Conservation (phyloP, 2,888 invertebrate genomes). For the Tetramorium bicarinatum region DNA sequence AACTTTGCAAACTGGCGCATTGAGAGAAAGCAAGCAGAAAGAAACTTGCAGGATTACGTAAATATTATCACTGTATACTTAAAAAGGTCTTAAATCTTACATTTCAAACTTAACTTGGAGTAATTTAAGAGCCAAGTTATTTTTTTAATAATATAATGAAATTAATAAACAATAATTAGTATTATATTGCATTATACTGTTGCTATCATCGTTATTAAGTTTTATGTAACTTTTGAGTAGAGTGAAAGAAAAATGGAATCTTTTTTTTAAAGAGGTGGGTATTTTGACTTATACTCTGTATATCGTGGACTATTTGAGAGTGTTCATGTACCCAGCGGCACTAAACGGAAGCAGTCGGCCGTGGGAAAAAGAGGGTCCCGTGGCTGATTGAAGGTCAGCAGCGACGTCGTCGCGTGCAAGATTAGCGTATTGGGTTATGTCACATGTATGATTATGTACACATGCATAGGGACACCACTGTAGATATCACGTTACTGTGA, state of each 20-base stretch:
- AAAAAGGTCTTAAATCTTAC: background rate
- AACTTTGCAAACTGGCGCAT: slow-evolving; percentile 17
- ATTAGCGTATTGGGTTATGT: slow-evolving; percentile 51
- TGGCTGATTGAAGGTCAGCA: slow-evolving; percentile 57
- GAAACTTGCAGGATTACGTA: background rate
- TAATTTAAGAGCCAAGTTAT: background rate
- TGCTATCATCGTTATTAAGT: background rate
- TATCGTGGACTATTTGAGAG: slow-evolving; percentile 9
- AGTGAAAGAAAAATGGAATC: background rate
- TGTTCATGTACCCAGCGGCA: slow-evolving; percentile 17
- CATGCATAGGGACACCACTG: background rate
- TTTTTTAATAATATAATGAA: background rate
- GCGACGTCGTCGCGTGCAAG: slow-evolving; percentile 59
- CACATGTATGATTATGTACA: background rate
- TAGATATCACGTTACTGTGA: background rate
- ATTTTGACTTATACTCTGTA: slow-evolving; percentile 17
- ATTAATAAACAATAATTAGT: background rate
- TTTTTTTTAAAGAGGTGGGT: background rate
- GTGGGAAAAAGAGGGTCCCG: slow-evolving; percentile 68
- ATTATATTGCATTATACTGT: background rate
- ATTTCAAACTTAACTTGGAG: background rate
- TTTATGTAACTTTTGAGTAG: background rate
- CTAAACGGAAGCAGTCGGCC: slow-evolving; percentile 62
- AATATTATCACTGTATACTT: background rate
- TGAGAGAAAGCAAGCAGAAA: background rate